Percentiles rank a stretch among this genome's conserved stretches.
Conservation (phyloP, 2,797 vertebrate species). For the Mallotus villosus region DNA sequence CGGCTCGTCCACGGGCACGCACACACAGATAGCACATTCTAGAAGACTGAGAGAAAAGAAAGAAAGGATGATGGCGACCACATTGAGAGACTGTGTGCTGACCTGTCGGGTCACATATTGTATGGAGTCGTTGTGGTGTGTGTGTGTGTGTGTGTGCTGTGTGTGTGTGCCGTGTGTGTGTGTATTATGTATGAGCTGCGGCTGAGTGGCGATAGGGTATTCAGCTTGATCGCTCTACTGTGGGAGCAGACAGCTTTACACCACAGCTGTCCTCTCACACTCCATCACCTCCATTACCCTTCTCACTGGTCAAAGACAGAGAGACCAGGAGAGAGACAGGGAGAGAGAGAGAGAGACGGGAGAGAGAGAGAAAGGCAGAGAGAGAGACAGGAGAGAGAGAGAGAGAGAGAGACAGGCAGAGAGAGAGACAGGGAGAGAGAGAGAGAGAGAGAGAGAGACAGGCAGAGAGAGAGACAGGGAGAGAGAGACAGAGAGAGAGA, state of each 20-base stretch:
- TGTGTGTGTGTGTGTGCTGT: no score
- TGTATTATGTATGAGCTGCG: slow-evolving; percentile 1
- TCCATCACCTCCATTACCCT: no score
- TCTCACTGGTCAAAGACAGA: background rate
- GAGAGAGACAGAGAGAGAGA: no score
- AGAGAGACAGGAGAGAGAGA: background rate
- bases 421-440: background rate
- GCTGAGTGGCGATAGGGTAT: background rate
- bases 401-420: background rate
- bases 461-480: no score
- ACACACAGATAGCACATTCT: background rate
- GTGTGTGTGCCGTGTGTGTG: background rate
- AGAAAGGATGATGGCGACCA: background rate
- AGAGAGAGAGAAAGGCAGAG: background rate
- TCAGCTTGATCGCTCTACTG: background rate
- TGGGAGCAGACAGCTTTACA: background rate
- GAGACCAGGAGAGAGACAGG: background rate
- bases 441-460: background rate
- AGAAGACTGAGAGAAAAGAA: background rate
- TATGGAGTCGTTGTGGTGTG: no score
- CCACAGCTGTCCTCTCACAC: background rate
- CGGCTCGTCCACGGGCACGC: background rate
- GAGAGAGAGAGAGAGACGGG: background rate
- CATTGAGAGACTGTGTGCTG: background rate
- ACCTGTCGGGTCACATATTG: background rate